These are phyloP conservation scores for Pogona vitticeps DNA, from an alignment of 2,113 vertebrate species.

Conservation along the genomic window DNA sequence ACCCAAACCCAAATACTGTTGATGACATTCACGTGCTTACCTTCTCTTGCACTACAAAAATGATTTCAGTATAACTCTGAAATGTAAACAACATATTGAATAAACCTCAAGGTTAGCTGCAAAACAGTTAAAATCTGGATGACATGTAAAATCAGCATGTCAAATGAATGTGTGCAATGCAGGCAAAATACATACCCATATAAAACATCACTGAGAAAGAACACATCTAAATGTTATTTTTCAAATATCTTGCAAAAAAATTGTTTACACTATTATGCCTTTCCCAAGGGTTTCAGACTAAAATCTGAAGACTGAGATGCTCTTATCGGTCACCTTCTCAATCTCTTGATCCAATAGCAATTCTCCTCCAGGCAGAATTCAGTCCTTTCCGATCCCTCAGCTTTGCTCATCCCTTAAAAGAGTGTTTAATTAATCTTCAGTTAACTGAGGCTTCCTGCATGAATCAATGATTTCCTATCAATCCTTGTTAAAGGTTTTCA, in stretches of 20 bases:
- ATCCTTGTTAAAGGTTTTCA: constrained; percentile 68
- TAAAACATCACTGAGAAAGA: neutral
- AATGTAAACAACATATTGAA: neutral
- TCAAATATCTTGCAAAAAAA: constrained; percentile 20
- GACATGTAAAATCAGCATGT: neutral
- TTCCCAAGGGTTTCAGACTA: constrained; percentile 19
- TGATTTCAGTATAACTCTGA: neutral
- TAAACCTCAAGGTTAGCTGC: rapidly evolving
- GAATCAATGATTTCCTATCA: constrained; percentile 70
- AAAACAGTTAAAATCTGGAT: neutral
- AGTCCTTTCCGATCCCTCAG: constrained; percentile 51
- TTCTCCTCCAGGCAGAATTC: constrained; percentile 63
- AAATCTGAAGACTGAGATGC: constrained; percentile 39
- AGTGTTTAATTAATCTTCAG: constrained; percentile 63
- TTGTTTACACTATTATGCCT: constrained; percentile 10
- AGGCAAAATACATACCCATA: constrained; percentile 19
- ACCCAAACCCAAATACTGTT: rapidly evolving
- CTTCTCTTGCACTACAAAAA: neutral
- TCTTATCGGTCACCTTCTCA: constrained; percentile 17
- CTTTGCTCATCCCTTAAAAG: constrained; percentile 45
- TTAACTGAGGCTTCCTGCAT: constrained; percentile 53
- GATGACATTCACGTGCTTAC: neutral
- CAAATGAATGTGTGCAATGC: neutral
- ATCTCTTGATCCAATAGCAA: neutral
- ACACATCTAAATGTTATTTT: neutral